phyloP scores from a whole-genome alignment of 2,797 vertebrate species.

The Urosaurus nigricauda region DNA sequence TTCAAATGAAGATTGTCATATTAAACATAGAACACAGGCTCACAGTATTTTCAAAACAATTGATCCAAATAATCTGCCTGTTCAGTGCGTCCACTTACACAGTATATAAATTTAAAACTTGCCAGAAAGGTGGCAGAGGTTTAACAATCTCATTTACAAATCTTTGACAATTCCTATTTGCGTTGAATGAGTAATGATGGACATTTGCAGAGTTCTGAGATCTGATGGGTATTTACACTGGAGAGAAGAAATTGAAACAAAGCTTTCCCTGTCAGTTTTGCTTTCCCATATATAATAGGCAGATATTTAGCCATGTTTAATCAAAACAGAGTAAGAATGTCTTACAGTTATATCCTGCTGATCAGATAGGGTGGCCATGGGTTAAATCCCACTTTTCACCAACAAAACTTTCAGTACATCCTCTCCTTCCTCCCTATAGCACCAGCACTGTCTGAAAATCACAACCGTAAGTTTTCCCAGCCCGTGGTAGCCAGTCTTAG shows the following conservation, averaged over 20 bases:
- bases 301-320: constrained; percentile 8
- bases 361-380: background rate
- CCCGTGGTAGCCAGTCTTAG: too few species aligned
- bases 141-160: background rate
- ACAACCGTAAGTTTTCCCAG: background rate
- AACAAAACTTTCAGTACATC: background rate
- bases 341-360: background rate
- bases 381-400: background rate
- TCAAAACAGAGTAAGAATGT: background rate
- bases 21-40: constrained; percentile 55
- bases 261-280: constrained; percentile 1
- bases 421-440: background rate
- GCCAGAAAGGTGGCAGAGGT: constrained; percentile 4
- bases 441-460: background rate
- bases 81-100: constrained; percentile 32
- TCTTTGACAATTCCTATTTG: constrained; percentile 27
- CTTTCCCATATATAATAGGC: constrained; percentile 13
- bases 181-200: constrained; percentile 27
- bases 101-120: constrained; percentile 46
- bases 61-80: constrained; percentile 47
- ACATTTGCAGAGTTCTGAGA: constrained; percentile 33
- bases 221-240: constrained; percentile 7
- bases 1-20: constrained; percentile 45
- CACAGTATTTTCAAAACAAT: constrained; percentile 48
- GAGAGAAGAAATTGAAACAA: constrained; percentile 3